phyloP scores from a whole-genome alignment of 2,888 invertebrate genomes.

The Dysmachus trigonus region DNA sequence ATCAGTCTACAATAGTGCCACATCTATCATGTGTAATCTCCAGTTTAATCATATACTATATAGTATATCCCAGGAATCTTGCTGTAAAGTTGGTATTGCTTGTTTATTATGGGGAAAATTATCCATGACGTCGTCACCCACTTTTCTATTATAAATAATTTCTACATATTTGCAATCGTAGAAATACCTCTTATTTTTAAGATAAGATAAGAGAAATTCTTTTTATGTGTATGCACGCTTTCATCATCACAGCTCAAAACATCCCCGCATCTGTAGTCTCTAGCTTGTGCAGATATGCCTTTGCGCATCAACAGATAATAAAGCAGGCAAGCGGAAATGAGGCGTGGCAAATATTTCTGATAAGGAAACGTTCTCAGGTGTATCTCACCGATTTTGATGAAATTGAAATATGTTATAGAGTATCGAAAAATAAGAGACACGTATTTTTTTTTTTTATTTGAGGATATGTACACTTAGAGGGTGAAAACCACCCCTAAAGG shows the following conservation, averaged over 20 bases:
- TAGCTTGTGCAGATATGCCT: background rate
- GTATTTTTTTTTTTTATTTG: too few relatives aligned
- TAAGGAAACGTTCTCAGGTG: too few relatives aligned
- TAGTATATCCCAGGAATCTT: background rate
- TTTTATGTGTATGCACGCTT: background rate
- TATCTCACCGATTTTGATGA: too few relatives aligned
- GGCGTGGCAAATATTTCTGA: background rate
- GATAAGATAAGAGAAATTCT: background rate
- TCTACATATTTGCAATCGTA: background rate
- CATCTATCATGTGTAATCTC: background rate
- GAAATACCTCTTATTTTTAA: background rate
- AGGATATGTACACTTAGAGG: too few relatives aligned
- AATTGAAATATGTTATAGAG: too few relatives aligned
- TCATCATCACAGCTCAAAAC: background rate
- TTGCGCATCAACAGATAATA: background rate
- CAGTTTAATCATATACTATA: background rate
- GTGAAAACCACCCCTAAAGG: too few relatives aligned
- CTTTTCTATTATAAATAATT: background rate
- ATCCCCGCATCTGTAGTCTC: background rate
- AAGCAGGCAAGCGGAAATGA: background rate
- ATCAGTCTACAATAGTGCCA: too few relatives aligned
- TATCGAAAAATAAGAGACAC: too few relatives aligned
- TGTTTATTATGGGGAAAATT: background rate
- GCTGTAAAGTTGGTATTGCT: background rate
- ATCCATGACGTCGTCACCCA: background rate